Conservation (phyloP, 2,113 vertebrate genomes). For the Protobothrops flavoviridis region DNA sequence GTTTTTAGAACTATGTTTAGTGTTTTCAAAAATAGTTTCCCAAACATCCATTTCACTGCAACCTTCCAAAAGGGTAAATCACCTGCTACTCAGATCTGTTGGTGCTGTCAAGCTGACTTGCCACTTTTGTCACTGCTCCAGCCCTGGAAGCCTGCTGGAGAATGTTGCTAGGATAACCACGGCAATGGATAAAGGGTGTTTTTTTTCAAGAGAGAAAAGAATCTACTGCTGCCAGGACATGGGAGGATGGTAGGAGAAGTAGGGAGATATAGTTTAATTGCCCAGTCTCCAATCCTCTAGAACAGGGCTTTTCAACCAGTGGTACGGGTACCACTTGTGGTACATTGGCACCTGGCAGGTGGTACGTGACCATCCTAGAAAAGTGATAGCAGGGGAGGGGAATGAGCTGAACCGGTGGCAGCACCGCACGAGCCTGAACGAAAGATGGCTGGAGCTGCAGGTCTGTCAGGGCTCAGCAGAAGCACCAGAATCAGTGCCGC, state of each 20-base stretch:
- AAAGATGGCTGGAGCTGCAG: too few species aligned
- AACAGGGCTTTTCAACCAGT: not conserved
- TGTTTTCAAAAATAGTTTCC: not conserved
- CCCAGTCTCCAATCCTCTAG: not conserved
- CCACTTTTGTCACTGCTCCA: not conserved
- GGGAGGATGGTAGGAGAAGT: not conserved
- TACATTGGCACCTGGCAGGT: too few species aligned
- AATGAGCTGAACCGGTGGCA: too few species aligned
- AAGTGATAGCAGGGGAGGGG: too few species aligned
- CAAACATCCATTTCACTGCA: not conserved
- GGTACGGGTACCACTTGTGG: too few species aligned
- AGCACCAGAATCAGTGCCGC: too few species aligned
- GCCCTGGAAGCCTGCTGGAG: not conserved
- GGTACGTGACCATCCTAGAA: too few species aligned
- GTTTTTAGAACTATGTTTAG: not conserved
- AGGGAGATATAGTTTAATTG: not conserved
- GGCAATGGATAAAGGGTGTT: not conserved
- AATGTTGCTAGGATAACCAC: not conserved
- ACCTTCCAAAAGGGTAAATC: not conserved
- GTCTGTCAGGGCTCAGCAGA: too few species aligned
- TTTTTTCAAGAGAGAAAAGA: not conserved
- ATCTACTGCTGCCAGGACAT: not conserved
- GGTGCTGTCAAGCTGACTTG: not conserved
- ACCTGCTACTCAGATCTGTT: not conserved
- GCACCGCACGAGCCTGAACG: too few species aligned